These are phyloP conservation scores for Apistogramma diplotaenia DNA, from an alignment of 2,113 vertebrate genomes.

Conservation along the genomic window DNA sequence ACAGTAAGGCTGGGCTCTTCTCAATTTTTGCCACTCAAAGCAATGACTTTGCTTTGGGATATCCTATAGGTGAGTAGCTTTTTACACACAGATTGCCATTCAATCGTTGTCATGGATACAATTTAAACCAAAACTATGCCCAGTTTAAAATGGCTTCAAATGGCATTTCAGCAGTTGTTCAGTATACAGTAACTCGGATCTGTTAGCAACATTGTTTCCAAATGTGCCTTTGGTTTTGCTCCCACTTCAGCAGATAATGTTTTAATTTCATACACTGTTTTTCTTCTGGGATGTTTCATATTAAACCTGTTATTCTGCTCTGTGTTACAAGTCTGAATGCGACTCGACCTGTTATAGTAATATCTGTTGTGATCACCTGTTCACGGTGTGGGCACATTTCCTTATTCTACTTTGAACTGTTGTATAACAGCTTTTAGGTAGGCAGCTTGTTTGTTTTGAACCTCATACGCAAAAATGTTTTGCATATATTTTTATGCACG, in stretches of 20 bases:
- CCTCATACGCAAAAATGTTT: too few species aligned
- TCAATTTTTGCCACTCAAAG: constrained; percentile 98
- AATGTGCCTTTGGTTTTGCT: background rate
- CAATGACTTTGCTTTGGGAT: constrained; percentile 98
- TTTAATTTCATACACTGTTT: background rate
- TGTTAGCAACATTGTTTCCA: background rate
- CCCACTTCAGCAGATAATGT: background rate
- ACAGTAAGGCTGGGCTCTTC: constrained; percentile 94
- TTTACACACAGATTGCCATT: background rate
- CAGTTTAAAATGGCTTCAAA: background rate
- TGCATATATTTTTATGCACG: too few species aligned
- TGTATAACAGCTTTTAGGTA: background rate
- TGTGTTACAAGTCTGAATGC: background rate
- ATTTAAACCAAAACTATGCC: background rate
- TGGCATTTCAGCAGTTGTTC: background rate
- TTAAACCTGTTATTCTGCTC: background rate
- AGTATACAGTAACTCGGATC: background rate
- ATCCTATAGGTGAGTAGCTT: constrained; percentile 90
- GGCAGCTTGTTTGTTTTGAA: too few species aligned
- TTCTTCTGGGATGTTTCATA: background rate
- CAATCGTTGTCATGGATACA: background rate
- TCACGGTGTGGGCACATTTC: background rate
- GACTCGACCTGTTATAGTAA: background rate
- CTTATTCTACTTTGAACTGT: background rate
- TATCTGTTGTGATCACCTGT: background rate